Conservation (phyloP, 2,888 invertebrate genomes). For the Clitarchus hookeri region DNA sequence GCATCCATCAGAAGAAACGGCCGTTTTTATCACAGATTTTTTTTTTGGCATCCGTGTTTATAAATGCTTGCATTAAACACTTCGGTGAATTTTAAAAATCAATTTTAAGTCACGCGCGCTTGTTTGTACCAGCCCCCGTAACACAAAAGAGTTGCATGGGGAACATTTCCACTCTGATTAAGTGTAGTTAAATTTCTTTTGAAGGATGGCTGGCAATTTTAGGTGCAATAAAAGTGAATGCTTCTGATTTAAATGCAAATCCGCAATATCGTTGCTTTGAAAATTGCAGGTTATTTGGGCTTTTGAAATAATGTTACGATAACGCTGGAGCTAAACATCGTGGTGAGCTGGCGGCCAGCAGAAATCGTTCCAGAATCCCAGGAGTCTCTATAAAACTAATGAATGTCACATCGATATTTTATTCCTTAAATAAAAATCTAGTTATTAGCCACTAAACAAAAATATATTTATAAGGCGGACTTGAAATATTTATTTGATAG, state of each 20-base stretch:
- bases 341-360: too few relatives aligned
- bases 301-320: not conserved
- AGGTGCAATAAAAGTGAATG: not conserved
- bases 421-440: too few relatives aligned
- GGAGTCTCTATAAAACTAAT: too few relatives aligned
- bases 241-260: constrained; percentile 14
- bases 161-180: not conserved
- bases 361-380: too few relatives aligned
- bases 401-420: too few relatives aligned
- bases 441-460: too few relatives aligned
- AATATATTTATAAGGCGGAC: too few relatives aligned
- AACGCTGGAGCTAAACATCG: not conserved
- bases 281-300: not conserved
- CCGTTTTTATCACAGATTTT: not conserved
- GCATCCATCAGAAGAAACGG: not conserved
- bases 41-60: not conserved
- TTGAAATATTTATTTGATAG: too few relatives aligned
- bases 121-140: not conserved
- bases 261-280: not conserved
- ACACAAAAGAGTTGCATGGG: not conserved
- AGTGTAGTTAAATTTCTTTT: constrained; percentile 10
- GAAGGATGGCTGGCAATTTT: not conserved
- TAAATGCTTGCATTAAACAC: not conserved
- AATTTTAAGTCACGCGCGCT: not conserved
- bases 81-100: not conserved